A percentile compares a stretch with the other conserved stretches of the same genome.
phyloP scores from a whole-genome alignment of 2,797 vertebrate genomes.

The Phrynocephalus vlangalii region DNA sequence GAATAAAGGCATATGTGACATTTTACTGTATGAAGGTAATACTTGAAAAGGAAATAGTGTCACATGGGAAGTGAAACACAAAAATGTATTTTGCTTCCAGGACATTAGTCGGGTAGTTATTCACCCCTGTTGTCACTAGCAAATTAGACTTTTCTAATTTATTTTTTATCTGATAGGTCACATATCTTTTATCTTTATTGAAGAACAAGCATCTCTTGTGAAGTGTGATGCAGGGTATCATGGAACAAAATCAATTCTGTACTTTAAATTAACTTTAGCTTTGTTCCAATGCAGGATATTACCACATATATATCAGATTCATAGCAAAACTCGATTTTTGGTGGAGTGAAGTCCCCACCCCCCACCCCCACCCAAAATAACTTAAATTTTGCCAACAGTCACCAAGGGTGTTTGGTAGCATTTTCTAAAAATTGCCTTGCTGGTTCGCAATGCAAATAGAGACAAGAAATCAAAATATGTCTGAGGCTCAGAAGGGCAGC shows the following conservation, averaged over 20 bases:
- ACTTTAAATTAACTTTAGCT: neutral
- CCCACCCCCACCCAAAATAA: neutral
- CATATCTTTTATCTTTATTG: neutral
- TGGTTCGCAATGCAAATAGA: neutral
- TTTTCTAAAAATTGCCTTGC: neutral
- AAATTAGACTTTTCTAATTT: neutral
- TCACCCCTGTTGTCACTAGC: too few species aligned
- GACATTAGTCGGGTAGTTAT: neutral
- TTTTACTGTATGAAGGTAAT: neutral
- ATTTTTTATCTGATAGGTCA: neutral
- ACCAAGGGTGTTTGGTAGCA: neutral
- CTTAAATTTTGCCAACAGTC: neutral
- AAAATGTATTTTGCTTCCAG: conserved; percentile 12
- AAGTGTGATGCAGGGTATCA: neutral
- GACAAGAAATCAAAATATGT: too few species aligned
- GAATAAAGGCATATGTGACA: neutral
- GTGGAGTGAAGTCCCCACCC: neutral
- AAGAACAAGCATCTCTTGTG: neutral
- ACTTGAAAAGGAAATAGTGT: neutral
- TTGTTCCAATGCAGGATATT: neutral
- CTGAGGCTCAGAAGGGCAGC: too few species aligned
- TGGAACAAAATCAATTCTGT: neutral
- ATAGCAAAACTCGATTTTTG: neutral
- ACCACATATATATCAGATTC: neutral
- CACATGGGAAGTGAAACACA: conserved; percentile 2